Conservation (phyloP, 37 sponge, comb jelly and placozoan genomes). For the Crambe crambe region DNA sequence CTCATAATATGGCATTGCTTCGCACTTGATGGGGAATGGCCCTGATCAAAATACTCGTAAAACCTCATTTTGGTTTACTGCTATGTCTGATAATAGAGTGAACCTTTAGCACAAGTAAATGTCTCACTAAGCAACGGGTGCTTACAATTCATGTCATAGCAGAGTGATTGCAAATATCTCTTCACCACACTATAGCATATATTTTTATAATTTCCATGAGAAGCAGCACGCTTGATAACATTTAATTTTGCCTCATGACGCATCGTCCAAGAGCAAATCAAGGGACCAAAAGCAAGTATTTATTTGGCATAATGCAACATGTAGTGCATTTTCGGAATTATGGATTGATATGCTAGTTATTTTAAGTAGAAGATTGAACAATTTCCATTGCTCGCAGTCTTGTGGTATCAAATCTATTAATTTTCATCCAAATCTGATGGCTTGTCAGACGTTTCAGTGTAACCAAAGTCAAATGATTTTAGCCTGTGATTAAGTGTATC, state of each 20-base stretch:
- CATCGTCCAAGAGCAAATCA: slow-evolving; percentile 42
- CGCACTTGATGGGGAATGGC: no score
- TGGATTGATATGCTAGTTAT: slow-evolving; percentile 11
- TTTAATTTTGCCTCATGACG: slow-evolving; percentile 36
- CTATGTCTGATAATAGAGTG: no score
- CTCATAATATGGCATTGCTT: no score
- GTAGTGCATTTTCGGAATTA: slow-evolving; percentile 56
- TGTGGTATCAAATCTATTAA: slow-evolving; percentile 26
- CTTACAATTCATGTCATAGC: slow-evolving; percentile 10
- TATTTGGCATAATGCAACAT: slow-evolving; percentile 45
- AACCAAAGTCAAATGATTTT: slow-evolving; percentile 24
- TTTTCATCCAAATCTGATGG: slow-evolving; percentile 1
- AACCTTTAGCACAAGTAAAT: not conserved
- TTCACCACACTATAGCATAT: slow-evolving; percentile 31
- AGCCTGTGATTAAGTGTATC: slow-evolving; percentile 16
- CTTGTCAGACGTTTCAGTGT: slow-evolving; percentile 17
- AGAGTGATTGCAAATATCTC: slow-evolving; percentile 29
- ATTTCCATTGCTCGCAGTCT: slow-evolving; percentile 31
- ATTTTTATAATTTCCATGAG: slow-evolving; percentile 39
- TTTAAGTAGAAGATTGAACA: slow-evolving; percentile 9
- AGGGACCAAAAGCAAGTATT: slow-evolving; percentile 33
- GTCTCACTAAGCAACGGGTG: not conserved
- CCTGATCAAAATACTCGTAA: no score
- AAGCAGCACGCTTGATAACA: slow-evolving; percentile 1
- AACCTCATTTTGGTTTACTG: no score